A percentile compares a stretch with the other conserved stretches of the same genome.
Conservation (phyloP, 2,113 vertebrate species). For the Canis aureus region DNA sequence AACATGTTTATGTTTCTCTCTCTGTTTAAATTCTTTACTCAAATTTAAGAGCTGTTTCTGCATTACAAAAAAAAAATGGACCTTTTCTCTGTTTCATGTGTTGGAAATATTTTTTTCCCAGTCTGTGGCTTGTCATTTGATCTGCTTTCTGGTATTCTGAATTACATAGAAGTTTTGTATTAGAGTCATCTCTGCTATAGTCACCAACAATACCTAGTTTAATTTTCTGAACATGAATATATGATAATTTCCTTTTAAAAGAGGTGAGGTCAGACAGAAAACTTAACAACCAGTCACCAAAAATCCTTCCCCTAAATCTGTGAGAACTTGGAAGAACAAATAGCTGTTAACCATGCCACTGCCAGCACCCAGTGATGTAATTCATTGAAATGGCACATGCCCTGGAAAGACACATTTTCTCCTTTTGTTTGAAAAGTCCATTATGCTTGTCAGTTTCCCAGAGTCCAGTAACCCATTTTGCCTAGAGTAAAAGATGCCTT, state of each 20-base stretch:
- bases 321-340: slow-evolving; percentile 23
- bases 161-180: not conserved
- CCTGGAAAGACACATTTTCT: not conserved
- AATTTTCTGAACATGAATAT: slow-evolving; percentile 50
- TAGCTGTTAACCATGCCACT: not conserved
- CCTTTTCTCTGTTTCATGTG: not conserved
- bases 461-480: not conserved
- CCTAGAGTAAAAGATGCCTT: not conserved
- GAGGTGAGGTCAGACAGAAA: slow-evolving; percentile 10
- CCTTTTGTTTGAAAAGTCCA: not conserved
- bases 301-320: slow-evolving; percentile 47
- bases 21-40: slow-evolving; percentile 53
- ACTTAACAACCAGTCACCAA: slow-evolving; percentile 11
- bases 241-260: slow-evolving; percentile 45
- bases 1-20: slow-evolving; percentile 47
- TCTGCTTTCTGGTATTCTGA: slow-evolving; percentile 2
- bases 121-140: slow-evolving; percentile 20
- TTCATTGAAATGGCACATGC: not conserved
- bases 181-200: slow-evolving; percentile 28
- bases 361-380: not conserved
- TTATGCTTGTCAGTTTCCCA: not conserved
- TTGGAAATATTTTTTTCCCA: slow-evolving; percentile 10
- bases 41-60: slow-evolving; percentile 60
- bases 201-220: slow-evolving; percentile 40
- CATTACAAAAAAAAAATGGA: not conserved